Base-by-base conservation (phyloP, 2,797 vertebrate genomes). In the Acanthis flammea region DNA sequence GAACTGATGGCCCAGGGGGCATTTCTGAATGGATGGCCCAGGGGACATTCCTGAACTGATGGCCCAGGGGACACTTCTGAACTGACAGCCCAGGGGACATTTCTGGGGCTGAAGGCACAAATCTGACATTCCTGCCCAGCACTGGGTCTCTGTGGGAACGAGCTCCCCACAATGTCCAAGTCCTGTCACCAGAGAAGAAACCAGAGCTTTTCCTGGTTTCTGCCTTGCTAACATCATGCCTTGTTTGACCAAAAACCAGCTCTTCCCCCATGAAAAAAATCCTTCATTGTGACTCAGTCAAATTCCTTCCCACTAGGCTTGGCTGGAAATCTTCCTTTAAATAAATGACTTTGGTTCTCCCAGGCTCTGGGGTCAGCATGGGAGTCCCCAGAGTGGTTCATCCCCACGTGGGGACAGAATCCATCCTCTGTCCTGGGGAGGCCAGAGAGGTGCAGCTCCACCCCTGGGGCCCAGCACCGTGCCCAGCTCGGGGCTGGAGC, bases 341-440 rank as follows among this genome's bases (percentile, higher is more conserved):
- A 50, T 18, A 47, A 72, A 16, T 7, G 14, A 14, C 11, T 62
- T 84, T 23, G 23, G 4, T 6, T 30, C n/a, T 75, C 48, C 42
- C 67, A 45, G 25, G 54, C 50, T 75, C 61, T 5, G 5, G 4
- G 35, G 33, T 42, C 28, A 41, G 9, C 4, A 7, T 0, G 24
- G 47, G 30, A 73, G 13, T 6, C 7, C 22, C 24, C 1, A 2
- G 0, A 0, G 10, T 8, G 50, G 39, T 23, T 77, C 39, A 50
- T 37, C 60, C 86, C 67, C 57, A 45, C 0, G 0, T 9, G 5
- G 78, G 65, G 76, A 45, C 1, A 4, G 58, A 60, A 74, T 10
- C 44, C 37, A 24, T n/a, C 31, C 21, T 44, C 10, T 37, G 42
- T 2, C n/a, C 27, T 42, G 4, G 80, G 30, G 68, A 33, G 21